A percentile compares a stretch with the other conserved stretches of the same genome.
Conservation (phyloP, 2,797 vertebrate genomes). For the Falco concolor region DNA sequence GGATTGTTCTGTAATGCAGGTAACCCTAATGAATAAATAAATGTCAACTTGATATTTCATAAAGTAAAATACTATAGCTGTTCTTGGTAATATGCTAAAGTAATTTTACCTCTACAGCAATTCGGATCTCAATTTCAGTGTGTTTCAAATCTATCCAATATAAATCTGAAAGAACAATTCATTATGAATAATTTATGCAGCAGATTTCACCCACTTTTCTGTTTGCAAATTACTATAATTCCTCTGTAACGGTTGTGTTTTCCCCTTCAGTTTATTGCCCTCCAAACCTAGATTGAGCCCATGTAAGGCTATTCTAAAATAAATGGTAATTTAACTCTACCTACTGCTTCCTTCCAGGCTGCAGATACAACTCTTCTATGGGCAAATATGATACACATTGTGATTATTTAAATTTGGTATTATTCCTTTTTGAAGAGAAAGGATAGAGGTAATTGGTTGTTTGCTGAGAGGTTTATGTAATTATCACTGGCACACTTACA, state of each 20-base stretch:
- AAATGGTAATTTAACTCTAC: background rate
- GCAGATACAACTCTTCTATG: background rate
- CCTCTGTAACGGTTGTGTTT: background rate
- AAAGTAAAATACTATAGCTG: background rate
- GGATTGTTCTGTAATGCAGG: background rate
- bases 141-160: constrained; percentile 1
- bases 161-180: constrained; percentile 4
- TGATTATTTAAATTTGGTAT: background rate
- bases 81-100: background rate
- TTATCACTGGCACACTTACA: background rate
- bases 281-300: background rate
- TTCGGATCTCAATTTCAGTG: constrained; percentile 4
- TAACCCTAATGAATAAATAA: constrained; percentile 42
- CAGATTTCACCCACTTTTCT: constrained; percentile 37
- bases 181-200: constrained; percentile 32
- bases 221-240: constrained; percentile 29
- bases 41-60: background rate
- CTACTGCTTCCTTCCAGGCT: background rate
- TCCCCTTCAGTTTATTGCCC: background rate
- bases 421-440: background rate
- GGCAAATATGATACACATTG: background rate
- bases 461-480: background rate
- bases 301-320: background rate
- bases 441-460: background rate
- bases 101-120: constrained; percentile 18